phyloP scores from a whole-genome alignment of 2,113 vertebrate species.

The Hymenochirus boettgeri region DNA sequence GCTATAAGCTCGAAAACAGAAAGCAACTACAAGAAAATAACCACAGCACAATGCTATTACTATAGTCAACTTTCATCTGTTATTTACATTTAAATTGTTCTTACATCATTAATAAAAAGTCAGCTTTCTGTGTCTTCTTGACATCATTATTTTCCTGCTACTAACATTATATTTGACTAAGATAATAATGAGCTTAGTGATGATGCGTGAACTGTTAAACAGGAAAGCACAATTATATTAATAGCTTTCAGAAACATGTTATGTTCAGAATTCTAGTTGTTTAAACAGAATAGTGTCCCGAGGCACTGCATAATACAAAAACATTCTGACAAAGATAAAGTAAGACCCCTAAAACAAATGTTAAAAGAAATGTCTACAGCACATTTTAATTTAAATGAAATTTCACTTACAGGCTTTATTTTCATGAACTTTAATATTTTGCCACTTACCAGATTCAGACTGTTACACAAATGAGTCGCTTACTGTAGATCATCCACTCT shows the following conservation, averaged over 20 bases:
- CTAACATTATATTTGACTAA: conserved; percentile 14
- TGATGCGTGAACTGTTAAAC: conserved; percentile 17
- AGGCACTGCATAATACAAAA: conserved; percentile 22
- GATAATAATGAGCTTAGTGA: conserved; percentile 27
- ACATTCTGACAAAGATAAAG: conserved; percentile 33
- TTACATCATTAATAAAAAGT: too few relatives aligned
- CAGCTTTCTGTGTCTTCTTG: background rate
- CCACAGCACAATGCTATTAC: too few relatives aligned
- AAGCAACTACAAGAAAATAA: too few relatives aligned
- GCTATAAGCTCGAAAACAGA: too few relatives aligned
- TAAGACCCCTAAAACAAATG: conserved; percentile 7
- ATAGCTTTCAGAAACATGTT: conserved; percentile 20
- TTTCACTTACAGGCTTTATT: background rate
- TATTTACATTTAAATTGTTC: too few relatives aligned
- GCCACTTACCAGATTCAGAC: too few relatives aligned
- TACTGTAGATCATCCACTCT: too few relatives aligned
- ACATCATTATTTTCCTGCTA: conserved; percentile 10
- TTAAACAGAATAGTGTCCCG: conserved; percentile 20
- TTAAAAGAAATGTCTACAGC: background rate
- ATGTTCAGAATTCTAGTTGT: conserved; percentile 4
- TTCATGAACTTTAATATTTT: background rate
- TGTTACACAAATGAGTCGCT: too few relatives aligned
- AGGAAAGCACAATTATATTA: conserved; percentile 28
- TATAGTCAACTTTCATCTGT: too few relatives aligned
- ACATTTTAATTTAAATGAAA: conserved; percentile 10